Evolutionary conservation across 2,888 invertebrate genomes (phyloP).

Genomic region (Meiosimyza platycephala): DNA sequence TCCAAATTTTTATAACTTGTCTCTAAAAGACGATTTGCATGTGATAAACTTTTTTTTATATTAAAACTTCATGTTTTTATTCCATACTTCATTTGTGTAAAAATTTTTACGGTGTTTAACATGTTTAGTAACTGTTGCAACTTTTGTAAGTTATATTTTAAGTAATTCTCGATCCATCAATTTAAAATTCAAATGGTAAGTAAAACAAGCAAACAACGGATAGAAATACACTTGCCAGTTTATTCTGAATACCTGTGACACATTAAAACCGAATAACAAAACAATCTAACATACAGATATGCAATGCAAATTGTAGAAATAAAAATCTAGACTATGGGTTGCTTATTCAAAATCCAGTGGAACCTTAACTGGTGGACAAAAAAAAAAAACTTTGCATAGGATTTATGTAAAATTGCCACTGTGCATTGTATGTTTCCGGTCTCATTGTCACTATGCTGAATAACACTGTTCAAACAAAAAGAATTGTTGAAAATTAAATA

Average conservation of each 20-base stretch:
- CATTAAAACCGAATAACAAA: no score
- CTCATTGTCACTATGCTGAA: neutral
- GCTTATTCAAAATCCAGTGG: no score
- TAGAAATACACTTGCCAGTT: neutral
- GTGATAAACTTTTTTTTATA: constrained; percentile 24
- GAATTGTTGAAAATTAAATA: neutral
- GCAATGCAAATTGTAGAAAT: no score
- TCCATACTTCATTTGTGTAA: constrained; percentile 29
- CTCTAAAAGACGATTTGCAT: constrained; percentile 24
- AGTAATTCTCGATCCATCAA: constrained; percentile 23
- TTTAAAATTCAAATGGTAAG: constrained; percentile 9
- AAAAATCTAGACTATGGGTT: no score
- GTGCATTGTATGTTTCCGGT: neutral
- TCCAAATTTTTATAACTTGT: neutral
- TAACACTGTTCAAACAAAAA: neutral
- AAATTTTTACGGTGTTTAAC: constrained; percentile 30
- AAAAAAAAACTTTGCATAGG: no score
- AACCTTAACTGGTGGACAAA: no score
- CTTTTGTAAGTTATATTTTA: constrained; percentile 21
- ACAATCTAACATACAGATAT: no score
- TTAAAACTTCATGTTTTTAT: constrained; percentile 33
- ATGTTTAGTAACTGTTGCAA: constrained; percentile 14
- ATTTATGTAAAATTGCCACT: no score
- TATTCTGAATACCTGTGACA: no score
- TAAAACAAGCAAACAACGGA: no score